Evolutionary conservation across 2,113 vertebrate genomes (phyloP), one percentile per base, ranked within the genome.

Genomic region (Forbesichthys papilliferus): DNA sequence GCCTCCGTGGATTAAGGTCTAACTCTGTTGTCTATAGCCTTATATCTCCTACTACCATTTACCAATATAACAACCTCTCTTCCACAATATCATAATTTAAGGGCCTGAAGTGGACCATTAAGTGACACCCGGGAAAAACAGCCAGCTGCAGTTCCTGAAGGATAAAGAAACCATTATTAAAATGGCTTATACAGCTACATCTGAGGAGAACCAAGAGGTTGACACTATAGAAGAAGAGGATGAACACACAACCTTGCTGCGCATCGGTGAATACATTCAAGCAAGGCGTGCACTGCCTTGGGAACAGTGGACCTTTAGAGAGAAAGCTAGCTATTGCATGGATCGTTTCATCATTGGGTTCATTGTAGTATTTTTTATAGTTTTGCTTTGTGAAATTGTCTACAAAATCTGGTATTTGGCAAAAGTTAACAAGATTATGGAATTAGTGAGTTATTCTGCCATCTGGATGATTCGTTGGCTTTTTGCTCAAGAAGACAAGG

Each of bases 341-440:
- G 92, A 94, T 66, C 90, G 88, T 3, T 60, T 89, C 42, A 93
- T 94, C 73, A 62, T 94, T 0, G 49, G 60, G 8, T 18, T 92
- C 27, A 47, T 94, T 11, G 1, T 51, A 3, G 0, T 87, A 52
- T 90, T 88, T 56, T 0, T 88, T 0, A 0, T 92, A 0, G 9
- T 89, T 9, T 0, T 91, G 0, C 0, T 91, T 13, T 71, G 18
- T 11, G 91, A 92, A n/a, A 64, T 49, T 33, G 3, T 4, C 11
- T 92, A 89, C 80, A 92, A 92, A 77, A 18, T 90, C 3, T 93
- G 89, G 90, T 91, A 89, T 12, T 61, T 93, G 76, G 87, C 75
- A 16, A 85, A 84, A 9, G 3, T 80, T 57, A 82, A 63, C 13
- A 89, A 80, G 70, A 73, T 89, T 36, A 46, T 14, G 46, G 72